Conservation (phyloP, 2,797 vertebrate species). For the Ciconia nigra region DNA sequence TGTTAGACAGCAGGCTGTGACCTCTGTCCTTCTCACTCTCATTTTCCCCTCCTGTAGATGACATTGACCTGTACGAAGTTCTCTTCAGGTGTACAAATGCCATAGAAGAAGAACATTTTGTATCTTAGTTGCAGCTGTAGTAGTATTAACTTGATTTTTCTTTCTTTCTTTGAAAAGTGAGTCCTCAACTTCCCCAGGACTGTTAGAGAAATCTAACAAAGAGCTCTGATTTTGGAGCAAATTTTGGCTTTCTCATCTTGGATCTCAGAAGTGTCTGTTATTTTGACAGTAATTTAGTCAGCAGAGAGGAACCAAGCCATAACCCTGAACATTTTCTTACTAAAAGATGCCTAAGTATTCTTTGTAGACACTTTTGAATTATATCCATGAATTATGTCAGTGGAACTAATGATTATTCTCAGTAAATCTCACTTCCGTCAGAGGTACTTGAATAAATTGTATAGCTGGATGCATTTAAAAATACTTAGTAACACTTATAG, state of each 20-base stretch:
- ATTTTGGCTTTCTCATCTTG: neutral
- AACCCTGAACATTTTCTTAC: neutral
- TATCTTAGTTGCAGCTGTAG: neutral
- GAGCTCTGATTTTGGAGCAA: neutral
- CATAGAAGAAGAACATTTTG: neutral
- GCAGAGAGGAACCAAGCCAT: neutral
- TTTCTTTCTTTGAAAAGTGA: neutral
- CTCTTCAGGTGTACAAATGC: neutral
- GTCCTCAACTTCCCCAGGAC: neutral
- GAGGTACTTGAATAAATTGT: neutral
- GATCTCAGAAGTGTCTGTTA: neutral
- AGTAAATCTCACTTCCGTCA: neutral
- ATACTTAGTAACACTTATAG: neutral
- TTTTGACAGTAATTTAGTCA: neutral
- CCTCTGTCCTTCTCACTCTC: neutral
- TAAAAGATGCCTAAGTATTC: neutral
- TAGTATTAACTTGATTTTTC: neutral
- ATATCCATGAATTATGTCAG: neutral
- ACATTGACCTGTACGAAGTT: neutral
- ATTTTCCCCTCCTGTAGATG: neutral
- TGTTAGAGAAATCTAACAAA: neutral
- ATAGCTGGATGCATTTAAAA: neutral
- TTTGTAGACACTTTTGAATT: neutral
- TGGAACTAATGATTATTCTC: neutral
- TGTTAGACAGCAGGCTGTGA: too few relatives aligned